Conservation (phyloP, 2,888 invertebrate genomes). For the Andrena haemorrhoa region DNA sequence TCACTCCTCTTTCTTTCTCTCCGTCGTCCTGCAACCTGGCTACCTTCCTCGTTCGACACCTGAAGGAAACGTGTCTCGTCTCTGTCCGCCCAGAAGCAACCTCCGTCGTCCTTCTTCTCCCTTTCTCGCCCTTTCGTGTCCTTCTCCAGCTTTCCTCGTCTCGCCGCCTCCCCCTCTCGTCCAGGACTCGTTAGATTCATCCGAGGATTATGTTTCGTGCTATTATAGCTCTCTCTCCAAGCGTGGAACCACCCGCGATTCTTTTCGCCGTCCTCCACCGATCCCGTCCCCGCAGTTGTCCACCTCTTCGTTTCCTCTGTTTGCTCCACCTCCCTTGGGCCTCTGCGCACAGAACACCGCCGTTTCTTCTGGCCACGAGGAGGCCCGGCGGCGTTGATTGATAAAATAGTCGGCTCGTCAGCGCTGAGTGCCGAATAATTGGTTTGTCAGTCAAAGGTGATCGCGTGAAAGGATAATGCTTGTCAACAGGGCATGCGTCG, state of each 20-base stretch:
- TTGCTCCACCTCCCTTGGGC: background rate
- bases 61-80: constrained; percentile 27
- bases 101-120: constrained; percentile 35
- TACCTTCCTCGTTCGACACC: constrained; percentile 23
- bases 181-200: constrained; percentile 78
- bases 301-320: constrained; percentile 19
- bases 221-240: constrained; percentile 71
- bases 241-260: constrained; percentile 64
- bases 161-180: constrained; percentile 43
- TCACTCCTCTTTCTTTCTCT: constrained; percentile 49
- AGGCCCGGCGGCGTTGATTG: constrained; percentile 64
- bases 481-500: constrained; percentile 48
- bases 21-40: constrained; percentile 25
- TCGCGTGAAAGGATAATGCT: constrained; percentile 67
- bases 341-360: constrained; percentile 10
- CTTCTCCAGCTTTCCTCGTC: constrained; percentile 25
- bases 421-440: constrained; percentile 67
- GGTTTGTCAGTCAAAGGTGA: constrained; percentile 68
- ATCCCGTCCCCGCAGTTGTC: constrained; percentile 22
- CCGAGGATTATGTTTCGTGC: constrained; percentile 79
- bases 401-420: constrained; percentile 71
- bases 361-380: constrained; percentile 59
- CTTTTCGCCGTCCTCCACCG: constrained; percentile 24
- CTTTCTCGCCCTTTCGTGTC: constrained; percentile 24
- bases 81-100: constrained; percentile 15